These are phyloP conservation scores for Crotalus horridus DNA, from an alignment of 2,113 vertebrate species.

Conservation along the genomic window DNA sequence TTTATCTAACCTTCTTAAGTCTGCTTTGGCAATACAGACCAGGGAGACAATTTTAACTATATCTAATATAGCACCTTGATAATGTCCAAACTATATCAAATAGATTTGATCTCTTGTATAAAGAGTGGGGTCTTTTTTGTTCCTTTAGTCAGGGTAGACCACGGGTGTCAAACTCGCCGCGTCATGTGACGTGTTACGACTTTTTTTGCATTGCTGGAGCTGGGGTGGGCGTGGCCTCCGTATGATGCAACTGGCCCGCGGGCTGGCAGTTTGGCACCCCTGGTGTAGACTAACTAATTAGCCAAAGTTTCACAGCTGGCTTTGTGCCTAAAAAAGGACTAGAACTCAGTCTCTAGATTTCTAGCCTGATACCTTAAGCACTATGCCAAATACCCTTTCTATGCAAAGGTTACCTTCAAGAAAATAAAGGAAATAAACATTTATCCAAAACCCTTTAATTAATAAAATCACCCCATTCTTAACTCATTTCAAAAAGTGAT, in stretches of 20 bases:
- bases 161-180: too few species aligned
- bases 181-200: too few species aligned
- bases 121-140: not conserved
- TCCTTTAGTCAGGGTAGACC: not conserved
- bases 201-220: too few species aligned
- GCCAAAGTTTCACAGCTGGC: not conserved
- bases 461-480: not conserved
- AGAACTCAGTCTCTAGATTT: not conserved
- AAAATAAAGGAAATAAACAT: not conserved
- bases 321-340: not conserved
- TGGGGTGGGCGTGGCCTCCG: too few species aligned
- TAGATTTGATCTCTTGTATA: accelerated
- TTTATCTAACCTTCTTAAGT: not conserved
- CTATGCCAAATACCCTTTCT: not conserved
- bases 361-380: not conserved
- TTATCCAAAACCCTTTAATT: not conserved
- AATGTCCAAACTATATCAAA: not conserved
- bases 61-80: not conserved
- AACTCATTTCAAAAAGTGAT: not conserved
- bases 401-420: not conserved
- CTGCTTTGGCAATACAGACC: not conserved
- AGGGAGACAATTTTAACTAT: not conserved
- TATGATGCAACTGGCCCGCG: too few species aligned
- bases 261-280: too few species aligned
- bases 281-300: too few species aligned